A percentile compares a stretch with the other conserved stretches of the same genome.
These are phyloP conservation scores for Scaptomyza montana DNA, from an alignment of 1,140 invertebrate genomes.

Conservation along the genomic window DNA sequence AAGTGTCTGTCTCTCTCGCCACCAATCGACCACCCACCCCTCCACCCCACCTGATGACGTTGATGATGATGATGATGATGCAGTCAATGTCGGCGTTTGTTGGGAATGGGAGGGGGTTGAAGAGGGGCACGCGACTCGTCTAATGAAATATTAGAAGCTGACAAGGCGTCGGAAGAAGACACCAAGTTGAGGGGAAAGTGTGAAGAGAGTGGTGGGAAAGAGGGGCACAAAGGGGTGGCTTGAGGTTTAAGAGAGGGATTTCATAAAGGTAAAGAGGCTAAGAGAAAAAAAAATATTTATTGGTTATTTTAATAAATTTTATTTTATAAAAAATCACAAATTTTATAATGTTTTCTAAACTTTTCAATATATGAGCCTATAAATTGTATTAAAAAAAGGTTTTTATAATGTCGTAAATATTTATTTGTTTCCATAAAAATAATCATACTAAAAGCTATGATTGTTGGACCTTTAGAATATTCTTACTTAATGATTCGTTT, in stretches of 20 bases:
- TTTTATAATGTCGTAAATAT: too few species aligned
- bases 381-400: too few species aligned
- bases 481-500: too few species aligned
- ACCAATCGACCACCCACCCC: not conserved
- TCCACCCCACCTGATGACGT: slow-evolving; percentile 10
- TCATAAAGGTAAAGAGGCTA: too few species aligned
- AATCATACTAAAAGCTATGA: too few species aligned
- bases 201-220: not conserved
- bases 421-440: too few species aligned
- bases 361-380: too few species aligned
- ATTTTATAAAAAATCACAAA: too few species aligned
- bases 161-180: slow-evolving; percentile 63
- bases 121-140: slow-evolving; percentile 54
- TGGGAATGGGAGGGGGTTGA: not conserved
- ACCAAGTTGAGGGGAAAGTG: slow-evolving; percentile 20
- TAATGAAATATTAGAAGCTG: slow-evolving; percentile 80
- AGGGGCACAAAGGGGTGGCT: not conserved
- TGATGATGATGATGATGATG: slow-evolving; percentile 46
- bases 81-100: not conserved
- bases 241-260: not conserved
- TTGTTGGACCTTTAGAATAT: too few species aligned
- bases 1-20: slow-evolving; percentile 50
- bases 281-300: too few species aligned
- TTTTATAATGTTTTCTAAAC: too few species aligned
- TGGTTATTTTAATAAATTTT: too few species aligned